These are phyloP conservation scores for Chloroceryle amazona DNA, from an alignment of 2,797 vertebrate genomes.

Conservation along the genomic window DNA sequence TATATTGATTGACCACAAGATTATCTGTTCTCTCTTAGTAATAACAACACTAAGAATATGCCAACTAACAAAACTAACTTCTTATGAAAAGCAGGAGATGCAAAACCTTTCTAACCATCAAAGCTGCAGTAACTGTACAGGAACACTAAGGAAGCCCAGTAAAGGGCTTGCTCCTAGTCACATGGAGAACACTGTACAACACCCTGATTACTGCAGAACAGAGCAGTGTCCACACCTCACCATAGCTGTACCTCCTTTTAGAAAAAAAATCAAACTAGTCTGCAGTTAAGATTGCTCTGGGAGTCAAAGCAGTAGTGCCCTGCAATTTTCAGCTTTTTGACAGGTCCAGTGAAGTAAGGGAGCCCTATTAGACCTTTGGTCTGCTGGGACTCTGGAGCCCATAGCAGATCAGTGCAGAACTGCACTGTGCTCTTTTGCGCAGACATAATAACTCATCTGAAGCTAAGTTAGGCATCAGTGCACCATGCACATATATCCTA, in stretches of 20 bases:
- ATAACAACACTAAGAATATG: neutral
- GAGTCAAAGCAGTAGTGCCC: neutral
- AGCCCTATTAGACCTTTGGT: neutral
- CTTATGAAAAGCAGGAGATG: neutral
- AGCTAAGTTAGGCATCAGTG: neutral
- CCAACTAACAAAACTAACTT: neutral
- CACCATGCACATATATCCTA: neutral
- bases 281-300: neutral
- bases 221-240: neutral
- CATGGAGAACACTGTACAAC: too few species aligned
- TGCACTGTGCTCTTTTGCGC: neutral
- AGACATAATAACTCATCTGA: neutral
- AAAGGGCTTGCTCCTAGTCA: neutral
- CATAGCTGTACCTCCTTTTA: neutral
- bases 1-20: neutral
- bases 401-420: fast-evolving
- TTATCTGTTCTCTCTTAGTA: neutral
- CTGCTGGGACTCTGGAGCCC: neutral
- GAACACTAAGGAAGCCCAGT: neutral
- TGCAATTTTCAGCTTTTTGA: neutral
- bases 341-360: neutral
- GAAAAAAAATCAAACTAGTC: neutral
- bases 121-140: neutral
- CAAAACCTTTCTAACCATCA: neutral
- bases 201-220: neutral